These are phyloP conservation scores for Julus scandinavius DNA, from an alignment of 2,888 invertebrate genomes.

Conservation along the genomic window DNA sequence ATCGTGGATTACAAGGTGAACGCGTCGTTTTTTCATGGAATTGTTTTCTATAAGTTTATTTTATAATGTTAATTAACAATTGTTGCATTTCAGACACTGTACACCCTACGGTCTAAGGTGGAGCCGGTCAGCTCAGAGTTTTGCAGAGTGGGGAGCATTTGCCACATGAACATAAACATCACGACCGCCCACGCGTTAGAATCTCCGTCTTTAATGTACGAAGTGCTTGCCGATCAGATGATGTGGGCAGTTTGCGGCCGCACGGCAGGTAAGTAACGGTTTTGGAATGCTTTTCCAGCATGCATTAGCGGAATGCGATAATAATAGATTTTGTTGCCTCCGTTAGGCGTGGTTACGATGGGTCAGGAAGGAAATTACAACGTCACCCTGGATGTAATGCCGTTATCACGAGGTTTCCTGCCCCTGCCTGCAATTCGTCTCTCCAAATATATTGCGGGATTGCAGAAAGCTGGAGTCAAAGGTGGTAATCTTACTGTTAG, in stretches of 20 bases:
- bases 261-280: slow-evolving; percentile 76
- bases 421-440: slow-evolving; percentile 88
- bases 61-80: too few relatives aligned
- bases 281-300: neutral
- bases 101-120: slow-evolving; percentile 80
- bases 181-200: slow-evolving; percentile 60
- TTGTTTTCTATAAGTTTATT: too few relatives aligned
- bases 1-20: slow-evolving; percentile 81
- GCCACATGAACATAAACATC: slow-evolving; percentile 67
- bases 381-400: slow-evolving; percentile 90
- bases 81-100: slow-evolving; percentile 74
- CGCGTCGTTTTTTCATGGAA: too few relatives aligned
- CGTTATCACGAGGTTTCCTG: slow-evolving; percentile 87
- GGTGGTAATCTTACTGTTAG: neutral
- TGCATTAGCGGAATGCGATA: neutral
- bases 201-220: slow-evolving; percentile 83
- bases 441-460: slow-evolving; percentile 87
- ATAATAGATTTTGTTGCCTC: slow-evolving; percentile 59
- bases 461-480: neutral
- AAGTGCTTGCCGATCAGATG: slow-evolving; percentile 89
- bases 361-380: slow-evolving; percentile 75
- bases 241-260: slow-evolving; percentile 94
- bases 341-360: slow-evolving; percentile 77
- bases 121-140: slow-evolving; percentile 86
- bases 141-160: slow-evolving; percentile 88